phyloP scores from a whole-genome alignment of 1,140 invertebrate genomes.

The Temnothorax longispinosus region DNA sequence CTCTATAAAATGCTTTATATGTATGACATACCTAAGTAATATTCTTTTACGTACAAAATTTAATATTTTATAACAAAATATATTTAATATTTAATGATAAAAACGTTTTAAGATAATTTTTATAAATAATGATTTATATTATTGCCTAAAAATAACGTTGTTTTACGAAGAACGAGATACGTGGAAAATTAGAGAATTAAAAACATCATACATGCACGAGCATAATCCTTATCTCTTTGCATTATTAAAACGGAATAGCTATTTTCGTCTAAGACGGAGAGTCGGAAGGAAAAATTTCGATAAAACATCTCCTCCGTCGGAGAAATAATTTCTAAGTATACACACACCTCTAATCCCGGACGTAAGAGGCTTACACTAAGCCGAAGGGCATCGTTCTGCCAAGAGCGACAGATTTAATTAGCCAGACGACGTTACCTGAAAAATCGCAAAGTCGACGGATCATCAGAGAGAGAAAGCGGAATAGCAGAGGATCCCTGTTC shows the following conservation, averaged over 20 bases:
- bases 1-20: neutral
- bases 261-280: neutral
- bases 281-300: neutral
- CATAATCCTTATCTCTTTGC: neutral
- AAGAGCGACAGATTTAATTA: slow-evolving; percentile 72
- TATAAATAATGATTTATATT: neutral
- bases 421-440: slow-evolving; percentile 70
- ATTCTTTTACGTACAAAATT: neutral
- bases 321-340: slow-evolving; percentile 53
- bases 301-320: neutral
- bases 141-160: neutral
- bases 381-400: slow-evolving; percentile 31
- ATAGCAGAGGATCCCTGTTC: neutral
- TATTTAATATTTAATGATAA: neutral
- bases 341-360: slow-evolving; percentile 17
- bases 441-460: slow-evolving; percentile 68
- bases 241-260: neutral
- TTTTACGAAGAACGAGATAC: neutral
- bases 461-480: slow-evolving; percentile 42
- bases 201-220: neutral
- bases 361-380: slow-evolving; percentile 66
- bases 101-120: neutral
- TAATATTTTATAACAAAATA: neutral
- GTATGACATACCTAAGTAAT: neutral
- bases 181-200: neutral